These are phyloP conservation scores for Heliconius congener DNA, from an alignment of 1,140 invertebrate species.

Conservation along the genomic window DNA sequence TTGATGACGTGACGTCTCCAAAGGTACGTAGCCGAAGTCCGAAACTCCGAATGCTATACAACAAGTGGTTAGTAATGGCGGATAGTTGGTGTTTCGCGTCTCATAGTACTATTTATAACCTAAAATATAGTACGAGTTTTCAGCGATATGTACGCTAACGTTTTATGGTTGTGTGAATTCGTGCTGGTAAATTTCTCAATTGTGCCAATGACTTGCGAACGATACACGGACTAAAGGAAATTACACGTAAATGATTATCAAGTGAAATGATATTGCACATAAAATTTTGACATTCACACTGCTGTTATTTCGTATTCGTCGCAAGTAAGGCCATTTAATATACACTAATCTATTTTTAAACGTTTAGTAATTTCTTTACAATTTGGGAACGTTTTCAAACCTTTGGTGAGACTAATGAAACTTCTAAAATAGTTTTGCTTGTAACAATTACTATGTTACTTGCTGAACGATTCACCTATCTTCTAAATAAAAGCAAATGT, in stretches of 20 bases:
- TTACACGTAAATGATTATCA: constrained; percentile 70
- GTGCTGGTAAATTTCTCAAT: constrained; percentile 76
- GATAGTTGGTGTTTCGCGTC: constrained; percentile 80
- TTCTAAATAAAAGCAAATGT: constrained; percentile 60
- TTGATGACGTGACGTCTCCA: constrained; percentile 75
- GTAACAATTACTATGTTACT: constrained; percentile 69
- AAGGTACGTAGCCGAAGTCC: constrained; percentile 52
- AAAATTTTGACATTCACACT: constrained; percentile 81
- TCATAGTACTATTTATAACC: constrained; percentile 82
- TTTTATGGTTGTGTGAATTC: constrained; percentile 77
- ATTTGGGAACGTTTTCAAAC: constrained; percentile 75
- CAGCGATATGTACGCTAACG: constrained; percentile 81
- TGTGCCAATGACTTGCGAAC: constrained; percentile 76
- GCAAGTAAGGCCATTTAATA: constrained; percentile 82
- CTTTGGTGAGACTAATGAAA: constrained; percentile 76
- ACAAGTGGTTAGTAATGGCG: constrained; percentile 81
- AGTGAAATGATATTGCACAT: constrained; percentile 80
- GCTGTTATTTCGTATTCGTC: constrained; percentile 80
- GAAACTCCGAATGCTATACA: constrained; percentile 55
- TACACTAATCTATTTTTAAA: constrained; percentile 82
- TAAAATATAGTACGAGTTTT: constrained; percentile 82
- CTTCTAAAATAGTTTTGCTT: constrained; percentile 73
- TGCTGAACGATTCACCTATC: constrained; percentile 56
- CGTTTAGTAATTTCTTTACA: constrained; percentile 80
- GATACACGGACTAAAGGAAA: constrained; percentile 69